Evolutionary conservation across 2,888 invertebrate genomes (phyloP).

Genomic region (Diaperis boleti): DNA sequence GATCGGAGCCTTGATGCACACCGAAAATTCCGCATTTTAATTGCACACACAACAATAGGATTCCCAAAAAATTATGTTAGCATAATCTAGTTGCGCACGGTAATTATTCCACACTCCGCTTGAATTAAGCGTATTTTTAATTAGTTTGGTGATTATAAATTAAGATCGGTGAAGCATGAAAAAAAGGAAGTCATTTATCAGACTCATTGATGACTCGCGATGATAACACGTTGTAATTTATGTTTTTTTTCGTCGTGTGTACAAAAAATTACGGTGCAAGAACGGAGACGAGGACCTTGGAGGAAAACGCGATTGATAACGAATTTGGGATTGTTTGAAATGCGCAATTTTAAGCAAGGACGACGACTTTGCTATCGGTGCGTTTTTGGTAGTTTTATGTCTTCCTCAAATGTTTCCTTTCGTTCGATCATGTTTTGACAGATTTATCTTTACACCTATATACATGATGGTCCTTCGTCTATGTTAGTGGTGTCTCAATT

Average conservation of each 20-base stretch:
- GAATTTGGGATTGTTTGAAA: too few species aligned
- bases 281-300: background rate
- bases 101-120: conserved; percentile 46
- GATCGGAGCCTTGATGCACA: too few species aligned
- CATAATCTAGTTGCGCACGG: conserved; percentile 50
- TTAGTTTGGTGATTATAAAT: conserved; percentile 56
- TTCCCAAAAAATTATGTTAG: conserved; percentile 49
- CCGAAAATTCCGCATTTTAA: too few species aligned
- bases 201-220: conserved; percentile 41
- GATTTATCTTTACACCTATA: too few species aligned
- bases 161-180: conserved; percentile 55
- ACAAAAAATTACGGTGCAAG: too few species aligned
- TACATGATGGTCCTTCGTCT: too few species aligned
- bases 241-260: conserved; percentile 21
- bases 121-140: conserved; percentile 50
- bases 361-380: background rate
- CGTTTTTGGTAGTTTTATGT: too few species aligned
- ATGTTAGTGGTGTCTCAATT: too few species aligned
- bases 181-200: conserved; percentile 60
- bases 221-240: conserved; percentile 37
- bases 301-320: conserved; percentile 1
- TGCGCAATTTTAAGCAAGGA: background rate
- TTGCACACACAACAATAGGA: conserved; percentile 45
- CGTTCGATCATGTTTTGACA: too few species aligned
- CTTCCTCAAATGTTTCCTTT: too few species aligned